Evolutionary conservation across 1,140 invertebrate genomes (phyloP).

Genomic region (Lepidurus arcticus): DNA sequence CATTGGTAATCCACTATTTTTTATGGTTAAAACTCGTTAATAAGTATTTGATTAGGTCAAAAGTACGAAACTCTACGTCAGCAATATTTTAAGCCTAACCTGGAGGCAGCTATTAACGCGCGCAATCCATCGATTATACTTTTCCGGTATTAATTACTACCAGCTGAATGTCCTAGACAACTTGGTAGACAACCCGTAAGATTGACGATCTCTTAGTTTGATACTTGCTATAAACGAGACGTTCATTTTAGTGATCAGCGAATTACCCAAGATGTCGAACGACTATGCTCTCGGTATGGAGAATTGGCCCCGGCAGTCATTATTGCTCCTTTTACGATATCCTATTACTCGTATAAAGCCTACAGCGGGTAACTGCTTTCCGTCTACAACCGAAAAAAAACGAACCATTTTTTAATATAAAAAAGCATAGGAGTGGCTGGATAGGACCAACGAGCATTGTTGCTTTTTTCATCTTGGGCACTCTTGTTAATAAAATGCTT

Average conservation of each 20-base stretch:
- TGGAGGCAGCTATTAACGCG: slow-evolving; percentile 48
- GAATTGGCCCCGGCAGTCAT: slow-evolving; percentile 49
- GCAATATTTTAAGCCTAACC: slow-evolving; percentile 47
- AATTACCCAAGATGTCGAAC: slow-evolving; percentile 55
- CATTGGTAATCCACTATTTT: slow-evolving; percentile 45
- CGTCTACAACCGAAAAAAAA: not conserved
- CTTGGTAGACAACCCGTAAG: slow-evolving; percentile 53
- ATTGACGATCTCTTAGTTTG: not conserved
- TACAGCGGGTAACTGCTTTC: slow-evolving; percentile 39
- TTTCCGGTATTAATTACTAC: slow-evolving; percentile 49
- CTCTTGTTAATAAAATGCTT: slow-evolving; percentile 54
- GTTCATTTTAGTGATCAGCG: slow-evolving; percentile 48
- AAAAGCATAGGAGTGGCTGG: slow-evolving; percentile 49
- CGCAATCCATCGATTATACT: slow-evolving; percentile 49
- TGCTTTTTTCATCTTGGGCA: slow-evolving; percentile 53
- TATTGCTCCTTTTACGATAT: slow-evolving; percentile 53
- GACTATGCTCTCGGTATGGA: slow-evolving; percentile 49
- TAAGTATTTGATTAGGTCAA: slow-evolving; percentile 41
- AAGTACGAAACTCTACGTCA: slow-evolving; percentile 45
- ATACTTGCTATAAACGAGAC: slow-evolving; percentile 4
- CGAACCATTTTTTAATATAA: not conserved
- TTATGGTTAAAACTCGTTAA: slow-evolving; percentile 28
- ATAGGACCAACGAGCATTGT: slow-evolving; percentile 54
- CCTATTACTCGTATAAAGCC: slow-evolving; percentile 50
- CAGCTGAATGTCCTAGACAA: slow-evolving; percentile 49